Conservation (phyloP, 2,113 vertebrate species). For the Neodon shergylaensis region DNA sequence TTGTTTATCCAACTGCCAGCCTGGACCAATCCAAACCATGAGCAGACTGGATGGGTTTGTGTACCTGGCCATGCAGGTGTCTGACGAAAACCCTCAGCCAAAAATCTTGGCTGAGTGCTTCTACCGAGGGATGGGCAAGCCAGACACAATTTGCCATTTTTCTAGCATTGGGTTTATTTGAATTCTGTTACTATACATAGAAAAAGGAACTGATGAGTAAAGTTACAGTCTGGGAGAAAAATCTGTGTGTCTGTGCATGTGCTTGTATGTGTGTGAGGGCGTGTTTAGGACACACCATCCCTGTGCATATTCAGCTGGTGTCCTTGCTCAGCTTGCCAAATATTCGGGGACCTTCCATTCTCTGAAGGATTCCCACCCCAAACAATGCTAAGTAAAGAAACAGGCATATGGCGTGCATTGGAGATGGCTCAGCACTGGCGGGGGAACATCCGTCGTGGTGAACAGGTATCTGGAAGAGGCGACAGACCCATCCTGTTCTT, state of each 20-base stretch:
- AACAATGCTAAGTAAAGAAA: slow-evolving; percentile 73
- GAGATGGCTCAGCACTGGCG: slow-evolving; percentile 46
- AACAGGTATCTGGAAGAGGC: slow-evolving; percentile 73
- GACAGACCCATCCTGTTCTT: not conserved
- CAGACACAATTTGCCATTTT: slow-evolving; percentile 81
- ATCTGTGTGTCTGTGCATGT: slow-evolving; percentile 70
- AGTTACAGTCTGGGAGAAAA: slow-evolving; percentile 79
- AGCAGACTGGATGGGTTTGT: not conserved
- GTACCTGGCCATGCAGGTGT: not conserved
- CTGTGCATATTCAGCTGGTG: slow-evolving; percentile 73
- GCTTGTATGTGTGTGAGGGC: not conserved
- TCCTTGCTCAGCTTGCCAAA: slow-evolving; percentile 71
- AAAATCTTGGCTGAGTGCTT: slow-evolving; percentile 75
- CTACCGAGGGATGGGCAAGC: slow-evolving; percentile 76
- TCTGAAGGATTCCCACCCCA: slow-evolving; percentile 76
- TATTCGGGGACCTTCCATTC: slow-evolving; percentile 69
- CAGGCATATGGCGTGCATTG: slow-evolving; percentile 66
- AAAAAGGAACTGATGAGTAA: slow-evolving; percentile 75
- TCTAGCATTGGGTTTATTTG: slow-evolving; percentile 82
- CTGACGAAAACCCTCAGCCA: slow-evolving; percentile 58
- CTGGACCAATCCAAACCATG: fast-evolving
- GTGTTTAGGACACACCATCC: slow-evolving; percentile 70
- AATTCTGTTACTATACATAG: slow-evolving; percentile 80
- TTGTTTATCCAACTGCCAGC: not conserved
- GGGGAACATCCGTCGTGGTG: not conserved